Percentiles rank a stretch among this genome's conserved stretches.
phyloP scores from a whole-genome alignment of 2,113 vertebrate species.

The Lampris incognitus region DNA sequence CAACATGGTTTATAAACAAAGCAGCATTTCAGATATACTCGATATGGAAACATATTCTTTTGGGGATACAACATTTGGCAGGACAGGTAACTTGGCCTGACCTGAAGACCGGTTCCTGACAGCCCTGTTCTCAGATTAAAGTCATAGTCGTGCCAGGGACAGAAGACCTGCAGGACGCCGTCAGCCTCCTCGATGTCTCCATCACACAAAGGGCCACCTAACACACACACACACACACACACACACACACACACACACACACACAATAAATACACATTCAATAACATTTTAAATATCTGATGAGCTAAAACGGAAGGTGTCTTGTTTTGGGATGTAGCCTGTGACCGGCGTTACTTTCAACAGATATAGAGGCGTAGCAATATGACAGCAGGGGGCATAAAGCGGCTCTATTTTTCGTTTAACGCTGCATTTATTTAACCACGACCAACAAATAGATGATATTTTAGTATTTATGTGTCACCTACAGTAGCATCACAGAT shows the following conservation, averaged over 20 bases:
- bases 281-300: conserved; percentile 5
- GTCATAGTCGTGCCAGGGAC: conserved; percentile 83
- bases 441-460: no score
- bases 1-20: no score
- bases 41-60: not conserved
- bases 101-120: conserved; percentile 78
- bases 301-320: conserved; percentile 9
- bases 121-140: conserved; percentile 80
- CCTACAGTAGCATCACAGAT: not conserved
- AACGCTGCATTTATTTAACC: not conserved
- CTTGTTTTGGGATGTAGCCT: not conserved
- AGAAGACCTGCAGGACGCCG: conserved; percentile 79
- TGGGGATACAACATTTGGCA: not conserved
- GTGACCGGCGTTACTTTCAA: no score
- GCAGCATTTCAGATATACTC: not conserved
- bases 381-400: conserved; percentile 24
- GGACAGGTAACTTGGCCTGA: conserved; percentile 29
- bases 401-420: not conserved
- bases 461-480: no score
- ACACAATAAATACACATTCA: conserved; percentile 39
- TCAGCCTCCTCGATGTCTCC: conserved; percentile 83
- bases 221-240: conserved; percentile 9
- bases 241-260: conserved; percentile 35
- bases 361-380: not conserved
- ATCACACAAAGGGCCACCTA: conserved; percentile 81